A percentile compares a stretch with the other conserved stretches of the same genome.
Evolutionary conservation across 2,888 invertebrate species (phyloP).

Genomic region (Rhagonycha lutea): DNA sequence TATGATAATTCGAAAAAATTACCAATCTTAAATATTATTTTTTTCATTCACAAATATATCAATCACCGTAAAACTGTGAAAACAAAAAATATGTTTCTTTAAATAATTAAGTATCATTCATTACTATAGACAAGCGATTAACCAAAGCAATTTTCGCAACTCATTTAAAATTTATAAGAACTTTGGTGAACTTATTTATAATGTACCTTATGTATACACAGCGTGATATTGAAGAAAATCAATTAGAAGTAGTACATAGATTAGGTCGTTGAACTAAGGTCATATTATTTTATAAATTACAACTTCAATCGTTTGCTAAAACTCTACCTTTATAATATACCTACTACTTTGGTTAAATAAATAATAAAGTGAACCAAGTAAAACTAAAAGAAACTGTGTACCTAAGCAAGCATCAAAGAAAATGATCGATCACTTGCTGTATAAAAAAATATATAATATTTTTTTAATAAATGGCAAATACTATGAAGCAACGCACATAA

Average conservation of each 20-base stretch:
- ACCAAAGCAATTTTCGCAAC: neutral
- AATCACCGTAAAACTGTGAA: neutral
- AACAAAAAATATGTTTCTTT: neutral
- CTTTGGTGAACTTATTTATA: neutral
- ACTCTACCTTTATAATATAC: neutral
- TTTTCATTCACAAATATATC: neutral
- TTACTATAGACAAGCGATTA: neutral
- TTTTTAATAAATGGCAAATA: neutral
- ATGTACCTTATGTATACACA: neutral
- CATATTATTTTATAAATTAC: neutral
- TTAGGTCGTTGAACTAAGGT: neutral
- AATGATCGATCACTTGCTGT: slow-evolving; percentile 15
- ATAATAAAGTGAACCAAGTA: slow-evolving; percentile 12
- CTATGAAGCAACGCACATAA: neutral
- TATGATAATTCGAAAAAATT: neutral
- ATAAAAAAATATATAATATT: slow-evolving; percentile 9
- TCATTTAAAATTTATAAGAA: neutral
- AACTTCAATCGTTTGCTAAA: neutral
- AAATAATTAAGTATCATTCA: neutral
- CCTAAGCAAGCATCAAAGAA: slow-evolving; percentile 11
- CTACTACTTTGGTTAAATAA: slow-evolving; percentile 1
- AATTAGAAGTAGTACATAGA: neutral
- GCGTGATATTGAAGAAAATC: neutral
- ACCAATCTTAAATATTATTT: neutral
- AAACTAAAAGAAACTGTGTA: slow-evolving; percentile 11